Conservation (phyloP, 2,113 vertebrate species). For the Nothocercus nigrocapillus region DNA sequence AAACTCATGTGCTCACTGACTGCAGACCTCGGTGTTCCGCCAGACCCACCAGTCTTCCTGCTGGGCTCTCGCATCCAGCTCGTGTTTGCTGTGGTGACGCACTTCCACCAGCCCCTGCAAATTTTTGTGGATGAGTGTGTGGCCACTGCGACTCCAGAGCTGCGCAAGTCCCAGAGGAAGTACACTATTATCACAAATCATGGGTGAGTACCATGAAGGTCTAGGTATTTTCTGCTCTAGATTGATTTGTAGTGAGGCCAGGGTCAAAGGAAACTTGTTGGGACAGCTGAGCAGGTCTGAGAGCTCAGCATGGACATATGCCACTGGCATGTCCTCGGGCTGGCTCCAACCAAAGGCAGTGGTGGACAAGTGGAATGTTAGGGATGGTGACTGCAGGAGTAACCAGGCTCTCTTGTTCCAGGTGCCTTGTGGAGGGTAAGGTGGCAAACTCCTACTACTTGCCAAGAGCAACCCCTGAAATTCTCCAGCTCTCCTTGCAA, state of each 20-base stretch:
- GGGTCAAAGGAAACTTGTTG: neutral
- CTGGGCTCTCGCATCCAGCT: conserved; percentile 79
- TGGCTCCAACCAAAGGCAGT: neutral
- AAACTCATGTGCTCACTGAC: neutral
- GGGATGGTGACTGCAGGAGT: neutral
- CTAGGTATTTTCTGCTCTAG: neutral
- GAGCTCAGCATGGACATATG: neutral
- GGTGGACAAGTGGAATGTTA: neutral
- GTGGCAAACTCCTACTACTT: conserved; percentile 71
- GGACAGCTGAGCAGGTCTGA: neutral
- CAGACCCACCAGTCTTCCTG: conserved; percentile 59
- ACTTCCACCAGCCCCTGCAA: conserved; percentile 77
- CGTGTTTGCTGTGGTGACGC: conserved; percentile 75
- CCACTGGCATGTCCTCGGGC: too few relatives aligned
- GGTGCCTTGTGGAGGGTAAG: conserved; percentile 77
- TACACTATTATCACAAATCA: conserved; percentile 79
- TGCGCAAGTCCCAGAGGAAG: conserved; percentile 1
- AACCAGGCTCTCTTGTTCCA: neutral
- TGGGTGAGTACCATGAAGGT: conserved; percentile 59
- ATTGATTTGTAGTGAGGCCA: too few relatives aligned
- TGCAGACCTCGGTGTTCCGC: conserved; percentile 70
- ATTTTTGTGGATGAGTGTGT: conserved; percentile 81
- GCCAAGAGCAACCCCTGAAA: conserved; percentile 65
- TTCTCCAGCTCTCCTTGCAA: conserved; percentile 74
- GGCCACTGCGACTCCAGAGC: conserved; percentile 53